Percentiles rank a stretch among this genome's conserved stretches.
These are phyloP conservation scores for Chrysotoxum bicinctum DNA, from an alignment of 2,888 invertebrate genomes.

Conservation along the genomic window DNA sequence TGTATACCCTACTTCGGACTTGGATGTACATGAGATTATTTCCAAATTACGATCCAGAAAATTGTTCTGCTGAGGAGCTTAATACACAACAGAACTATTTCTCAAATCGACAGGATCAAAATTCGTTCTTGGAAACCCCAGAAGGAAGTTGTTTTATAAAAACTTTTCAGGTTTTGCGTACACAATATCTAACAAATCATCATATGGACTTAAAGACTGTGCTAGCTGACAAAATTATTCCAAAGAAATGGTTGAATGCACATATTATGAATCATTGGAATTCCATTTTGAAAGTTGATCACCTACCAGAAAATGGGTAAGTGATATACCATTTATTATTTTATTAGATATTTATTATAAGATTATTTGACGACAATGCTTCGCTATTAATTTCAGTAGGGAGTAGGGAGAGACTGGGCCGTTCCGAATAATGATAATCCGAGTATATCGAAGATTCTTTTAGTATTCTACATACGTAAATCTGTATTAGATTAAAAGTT, in stretches of 20 bases:
- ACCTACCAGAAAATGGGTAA: conserved; percentile 87
- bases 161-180: conserved; percentile 85
- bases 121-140: conserved; percentile 84
- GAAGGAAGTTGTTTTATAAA: conserved; percentile 84
- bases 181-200: conserved; percentile 87
- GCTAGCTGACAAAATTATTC: conserved; percentile 87
- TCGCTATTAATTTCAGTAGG: background rate
- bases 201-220: conserved; percentile 87
- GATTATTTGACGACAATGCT: background rate
- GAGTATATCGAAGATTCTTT: too few species aligned
- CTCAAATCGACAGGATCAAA: conserved; percentile 78
- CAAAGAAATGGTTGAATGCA: conserved; percentile 86
- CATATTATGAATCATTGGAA: conserved; percentile 87
- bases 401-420: too few species aligned
- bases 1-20: conserved; percentile 87
- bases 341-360: background rate
- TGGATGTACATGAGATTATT: conserved; percentile 86
- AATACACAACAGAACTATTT: conserved; percentile 79
- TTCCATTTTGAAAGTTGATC: conserved; percentile 86
- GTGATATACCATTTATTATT: conserved; percentile 61
- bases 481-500: too few species aligned
- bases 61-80: conserved; percentile 67
- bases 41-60: conserved; percentile 81
- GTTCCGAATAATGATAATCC: too few species aligned
- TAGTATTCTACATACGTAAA: too few species aligned